Percentiles rank a stretch among this genome's conserved stretches.
These are phyloP conservation scores for Sinocyclocheilus grahami DNA, from an alignment of 2,113 vertebrate genomes.

Conservation along the genomic window DNA sequence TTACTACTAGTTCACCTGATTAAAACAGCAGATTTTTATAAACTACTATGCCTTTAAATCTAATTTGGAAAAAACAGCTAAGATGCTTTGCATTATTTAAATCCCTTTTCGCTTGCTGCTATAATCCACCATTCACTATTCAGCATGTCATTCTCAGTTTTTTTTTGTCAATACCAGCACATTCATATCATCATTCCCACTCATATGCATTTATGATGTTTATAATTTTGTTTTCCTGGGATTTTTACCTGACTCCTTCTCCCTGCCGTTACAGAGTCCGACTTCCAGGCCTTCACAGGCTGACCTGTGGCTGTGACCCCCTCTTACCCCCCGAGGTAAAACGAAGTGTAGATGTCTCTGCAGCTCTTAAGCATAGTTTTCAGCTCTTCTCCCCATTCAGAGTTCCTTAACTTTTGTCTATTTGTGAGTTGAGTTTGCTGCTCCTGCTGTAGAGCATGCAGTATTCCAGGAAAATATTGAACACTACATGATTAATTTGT, in stretches of 20 bases:
- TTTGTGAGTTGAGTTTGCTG: not conserved
- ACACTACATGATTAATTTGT: not conserved
- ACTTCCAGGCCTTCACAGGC: constrained; percentile 82
- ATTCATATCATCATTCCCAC: not conserved
- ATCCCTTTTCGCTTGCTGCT: not conserved
- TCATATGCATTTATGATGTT: constrained; percentile 24
- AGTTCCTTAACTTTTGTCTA: not conserved
- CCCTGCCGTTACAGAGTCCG: constrained; percentile 79
- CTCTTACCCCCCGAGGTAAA: constrained; percentile 70
- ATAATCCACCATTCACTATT: not conserved
- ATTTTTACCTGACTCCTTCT: constrained; percentile 62
- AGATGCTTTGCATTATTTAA: not conserved
- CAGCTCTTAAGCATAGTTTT: not conserved
- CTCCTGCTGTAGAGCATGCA: not conserved
- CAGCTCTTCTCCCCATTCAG: not conserved
- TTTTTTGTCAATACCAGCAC: not conserved
- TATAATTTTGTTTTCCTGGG: constrained; percentile 45
- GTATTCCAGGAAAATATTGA: constrained; percentile 5
- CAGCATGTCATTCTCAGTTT: not conserved
- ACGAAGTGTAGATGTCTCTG: constrained; percentile 47
- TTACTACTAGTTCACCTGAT: not conserved
- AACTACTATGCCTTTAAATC: not conserved
- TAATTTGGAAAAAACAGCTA: not conserved
- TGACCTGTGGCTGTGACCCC: constrained; percentile 66
- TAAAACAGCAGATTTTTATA: not conserved